Conservation (phyloP, 2,113 vertebrate species). For the Rhea americana region DNA sequence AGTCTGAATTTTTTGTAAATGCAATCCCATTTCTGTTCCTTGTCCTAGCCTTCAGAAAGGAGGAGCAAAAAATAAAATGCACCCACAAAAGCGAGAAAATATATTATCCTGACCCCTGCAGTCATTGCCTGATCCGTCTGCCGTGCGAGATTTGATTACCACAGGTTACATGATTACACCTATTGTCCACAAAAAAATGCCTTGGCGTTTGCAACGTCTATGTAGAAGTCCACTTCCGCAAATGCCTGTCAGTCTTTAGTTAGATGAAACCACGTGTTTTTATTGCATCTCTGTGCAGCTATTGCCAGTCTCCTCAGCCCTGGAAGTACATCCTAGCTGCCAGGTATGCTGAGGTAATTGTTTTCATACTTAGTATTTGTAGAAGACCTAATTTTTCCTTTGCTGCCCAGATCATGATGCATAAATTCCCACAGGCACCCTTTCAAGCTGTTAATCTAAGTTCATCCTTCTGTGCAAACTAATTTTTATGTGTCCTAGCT, state of each 20-base stretch:
- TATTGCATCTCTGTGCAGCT: neutral
- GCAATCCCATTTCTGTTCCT: neutral
- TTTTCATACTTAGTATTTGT: neutral
- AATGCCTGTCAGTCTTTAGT: neutral
- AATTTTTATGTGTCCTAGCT: constrained; percentile 54
- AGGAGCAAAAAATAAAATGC: neutral
- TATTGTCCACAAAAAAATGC: accelerated
- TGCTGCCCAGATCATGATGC: constrained; percentile 1
- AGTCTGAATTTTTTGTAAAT: neutral
- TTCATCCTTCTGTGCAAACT: neutral
- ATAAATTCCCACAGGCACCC: neutral
- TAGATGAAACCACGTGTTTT: neutral
- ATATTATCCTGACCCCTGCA: neutral
- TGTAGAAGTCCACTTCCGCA: neutral
- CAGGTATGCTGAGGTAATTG: neutral
- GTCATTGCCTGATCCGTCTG: accelerated
- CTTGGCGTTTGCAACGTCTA: neutral
- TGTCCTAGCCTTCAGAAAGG: neutral
- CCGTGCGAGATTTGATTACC: neutral
- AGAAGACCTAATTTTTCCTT: constrained; percentile 1
- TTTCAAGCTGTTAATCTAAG: constrained; percentile 9
- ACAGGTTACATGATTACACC: neutral
- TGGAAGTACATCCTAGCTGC: accelerated
- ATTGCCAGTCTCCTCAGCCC: neutral
- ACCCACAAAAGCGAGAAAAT: neutral